Conservation (phyloP, 2,797 vertebrate species). For the Notolabrus celidotus region DNA sequence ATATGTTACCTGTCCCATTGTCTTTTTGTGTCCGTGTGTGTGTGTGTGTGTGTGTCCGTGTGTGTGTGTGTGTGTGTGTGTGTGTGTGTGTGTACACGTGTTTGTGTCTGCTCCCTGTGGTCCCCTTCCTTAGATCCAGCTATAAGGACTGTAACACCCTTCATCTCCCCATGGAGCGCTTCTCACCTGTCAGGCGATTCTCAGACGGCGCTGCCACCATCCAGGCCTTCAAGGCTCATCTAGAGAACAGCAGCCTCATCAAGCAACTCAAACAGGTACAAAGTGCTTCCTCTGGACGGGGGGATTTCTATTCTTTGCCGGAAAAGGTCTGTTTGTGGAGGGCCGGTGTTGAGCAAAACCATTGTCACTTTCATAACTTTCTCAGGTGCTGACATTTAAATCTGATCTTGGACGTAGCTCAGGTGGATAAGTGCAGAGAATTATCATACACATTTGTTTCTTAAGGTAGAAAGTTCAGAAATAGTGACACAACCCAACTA, state of each 20-base stretch:
- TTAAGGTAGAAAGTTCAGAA: slow-evolving; percentile 1
- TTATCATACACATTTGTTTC: slow-evolving; percentile 11
- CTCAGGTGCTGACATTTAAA: not conserved
- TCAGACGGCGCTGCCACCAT: slow-evolving; percentile 97
- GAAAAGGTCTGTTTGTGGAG: not conserved
- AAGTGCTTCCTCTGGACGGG: not conserved
- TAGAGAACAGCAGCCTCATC: slow-evolving; percentile 96
- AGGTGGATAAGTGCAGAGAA: too few species aligned
- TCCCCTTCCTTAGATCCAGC: slow-evolving; percentile 87
- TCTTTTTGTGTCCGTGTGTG: slow-evolving; percentile 26
- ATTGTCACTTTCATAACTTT: too few species aligned
- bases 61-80: slow-evolving; percentile 40
- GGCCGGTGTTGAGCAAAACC: too few species aligned
- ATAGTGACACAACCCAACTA: not conserved
- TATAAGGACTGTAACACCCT: slow-evolving; percentile 99
- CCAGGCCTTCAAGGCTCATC: slow-evolving; percentile 97
- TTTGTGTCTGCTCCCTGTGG: slow-evolving; percentile 46
- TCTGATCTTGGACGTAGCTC: too few species aligned
- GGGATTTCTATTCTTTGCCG: not conserved
- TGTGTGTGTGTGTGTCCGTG: slow-evolving; percentile 38
- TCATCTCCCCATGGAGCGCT: slow-evolving; percentile 98
- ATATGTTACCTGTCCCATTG: slow-evolving; percentile 26
- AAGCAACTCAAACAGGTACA: slow-evolving; percentile 97
- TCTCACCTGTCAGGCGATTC: slow-evolving; percentile 97
- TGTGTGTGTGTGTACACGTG: slow-evolving; percentile 42